phyloP scores from a whole-genome alignment of 2,888 invertebrate species.

The Salpingus planirostris region DNA sequence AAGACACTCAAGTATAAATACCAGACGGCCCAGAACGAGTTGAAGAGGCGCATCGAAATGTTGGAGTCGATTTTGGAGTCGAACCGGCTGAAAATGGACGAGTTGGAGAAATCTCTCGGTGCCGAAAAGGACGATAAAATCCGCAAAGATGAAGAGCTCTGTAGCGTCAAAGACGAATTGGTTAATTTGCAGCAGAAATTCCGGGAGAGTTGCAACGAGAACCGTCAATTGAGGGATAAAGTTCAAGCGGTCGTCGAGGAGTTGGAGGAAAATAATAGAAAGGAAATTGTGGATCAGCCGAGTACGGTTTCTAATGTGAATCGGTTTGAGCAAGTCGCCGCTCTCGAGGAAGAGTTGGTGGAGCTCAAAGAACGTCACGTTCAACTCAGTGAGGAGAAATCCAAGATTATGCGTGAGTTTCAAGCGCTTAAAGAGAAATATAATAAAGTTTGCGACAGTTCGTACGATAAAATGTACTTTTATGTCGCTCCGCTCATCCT shows the following conservation, averaged over 20 bases:
- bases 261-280: conserved; percentile 23
- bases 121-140: conserved; percentile 28
- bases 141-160: conserved; percentile 26
- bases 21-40: conserved; percentile 35
- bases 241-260: conserved; percentile 32
- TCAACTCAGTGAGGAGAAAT: conserved; percentile 53
- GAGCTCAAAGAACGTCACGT: conserved; percentile 66
- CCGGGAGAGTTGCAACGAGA: conserved; percentile 44
- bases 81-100: conserved; percentile 28
- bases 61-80: conserved; percentile 30
- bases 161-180: conserved; percentile 30
- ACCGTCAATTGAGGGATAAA: conserved; percentile 42
- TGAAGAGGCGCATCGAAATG: conserved; percentile 34
- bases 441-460: conserved; percentile 48
- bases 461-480: conserved; percentile 51
- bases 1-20: conserved; percentile 39
- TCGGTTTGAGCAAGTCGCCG: conserved; percentile 47
- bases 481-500: conserved; percentile 51
- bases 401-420: conserved; percentile 52
- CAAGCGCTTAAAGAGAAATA: conserved; percentile 51
- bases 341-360: conserved; percentile 64
- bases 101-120: conserved; percentile 26
- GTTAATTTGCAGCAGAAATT: conserved; percentile 38
- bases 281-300: conserved; percentile 30
- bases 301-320: conserved; percentile 21